phyloP scores from a whole-genome alignment of 2,888 invertebrate genomes.

The Poecilobothrus nobilitatus region DNA sequence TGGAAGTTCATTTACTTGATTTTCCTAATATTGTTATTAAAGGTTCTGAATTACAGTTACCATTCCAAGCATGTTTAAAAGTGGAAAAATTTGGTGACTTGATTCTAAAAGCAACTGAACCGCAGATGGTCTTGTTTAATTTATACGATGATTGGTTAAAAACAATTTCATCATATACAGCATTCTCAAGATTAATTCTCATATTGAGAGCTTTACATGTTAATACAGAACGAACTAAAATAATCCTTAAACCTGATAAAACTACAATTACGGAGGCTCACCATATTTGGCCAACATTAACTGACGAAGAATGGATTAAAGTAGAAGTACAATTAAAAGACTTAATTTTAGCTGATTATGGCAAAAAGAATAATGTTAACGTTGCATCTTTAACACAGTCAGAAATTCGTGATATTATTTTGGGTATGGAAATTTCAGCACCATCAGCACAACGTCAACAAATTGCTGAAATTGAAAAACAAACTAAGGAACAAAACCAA shows the following conservation, averaged over 20 bases:
- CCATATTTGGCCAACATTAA: constrained; percentile 98
- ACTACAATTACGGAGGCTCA: constrained; percentile 98
- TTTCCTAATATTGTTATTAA: constrained; percentile 99
- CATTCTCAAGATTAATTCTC: constrained; percentile 92
- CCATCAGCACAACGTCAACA: constrained; percentile 98
- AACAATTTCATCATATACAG: constrained; percentile 98
- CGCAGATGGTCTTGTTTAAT: constrained; percentile 99
- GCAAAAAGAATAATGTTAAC: constrained; percentile 99
- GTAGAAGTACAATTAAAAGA: constrained; percentile 98
- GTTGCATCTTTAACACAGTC: constrained; percentile 98
- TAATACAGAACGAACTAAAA: constrained; percentile 97
- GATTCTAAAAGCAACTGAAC: constrained; percentile 97
- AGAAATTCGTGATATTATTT: constrained; percentile 97
- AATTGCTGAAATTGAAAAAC: constrained; percentile 99
- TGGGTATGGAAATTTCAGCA: constrained; percentile 99
- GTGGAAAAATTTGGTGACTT: constrained; percentile 99
- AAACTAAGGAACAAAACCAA: constrained; percentile 98
- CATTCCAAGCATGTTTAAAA: constrained; percentile 97
- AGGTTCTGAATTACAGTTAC: constrained; percentile 94
- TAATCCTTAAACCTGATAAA: constrained; percentile 96
- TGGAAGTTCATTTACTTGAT: constrained; percentile 98
- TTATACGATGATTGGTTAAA: constrained; percentile 99
- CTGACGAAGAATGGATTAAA: constrained; percentile 99
- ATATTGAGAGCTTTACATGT: constrained; percentile 96
- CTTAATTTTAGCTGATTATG: constrained; percentile 96